A percentile compares a stretch with the other conserved stretches of the same genome.
phyloP scores from a whole-genome alignment of 2,797 vertebrate species.

The Sebastes alutus region DNA sequence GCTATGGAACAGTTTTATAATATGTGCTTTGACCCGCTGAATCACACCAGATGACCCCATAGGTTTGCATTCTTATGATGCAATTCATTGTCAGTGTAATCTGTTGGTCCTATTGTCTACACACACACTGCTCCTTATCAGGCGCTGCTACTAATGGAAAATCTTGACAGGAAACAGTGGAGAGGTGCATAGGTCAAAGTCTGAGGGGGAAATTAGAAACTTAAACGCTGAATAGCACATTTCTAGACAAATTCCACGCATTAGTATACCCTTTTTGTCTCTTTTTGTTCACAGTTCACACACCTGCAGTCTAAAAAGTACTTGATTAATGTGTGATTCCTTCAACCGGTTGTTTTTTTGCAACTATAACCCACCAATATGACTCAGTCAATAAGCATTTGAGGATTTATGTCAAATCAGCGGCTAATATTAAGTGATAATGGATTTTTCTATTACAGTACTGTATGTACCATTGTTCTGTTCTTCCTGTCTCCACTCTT shows the following conservation, averaged over 20 bases:
- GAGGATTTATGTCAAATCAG: not conserved
- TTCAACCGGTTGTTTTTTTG: not conserved
- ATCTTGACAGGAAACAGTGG: conserved; percentile 57
- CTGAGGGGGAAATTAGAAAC: conserved; percentile 46
- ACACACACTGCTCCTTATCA: conserved; percentile 64
- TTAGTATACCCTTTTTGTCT: not conserved
- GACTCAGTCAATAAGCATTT: not conserved
- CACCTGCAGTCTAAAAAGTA: not conserved
- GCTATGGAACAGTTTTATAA: not conserved
- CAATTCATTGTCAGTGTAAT: conserved; percentile 35
- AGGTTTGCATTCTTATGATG: conserved; percentile 31
- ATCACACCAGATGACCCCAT: conserved; percentile 9
- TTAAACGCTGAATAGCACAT: not conserved
- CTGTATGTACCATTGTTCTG: conserved; percentile 17
- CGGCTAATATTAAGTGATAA: not conserved
- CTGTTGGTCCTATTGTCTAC: conserved; percentile 40
- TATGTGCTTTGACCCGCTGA: conserved; percentile 7
- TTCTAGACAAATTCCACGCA: not conserved
- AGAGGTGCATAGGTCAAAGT: conserved; percentile 75
- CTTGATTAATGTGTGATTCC: not conserved
- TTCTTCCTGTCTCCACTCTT: conserved; percentile 35
- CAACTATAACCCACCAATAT: not conserved
- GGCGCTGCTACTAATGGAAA: conserved; percentile 54
- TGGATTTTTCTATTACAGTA: conserved; percentile 8
- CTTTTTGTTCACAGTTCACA: not conserved